These are phyloP conservation scores for Pheosia tremula DNA, from an alignment of 2,888 invertebrate genomes.

Conservation along the genomic window DNA sequence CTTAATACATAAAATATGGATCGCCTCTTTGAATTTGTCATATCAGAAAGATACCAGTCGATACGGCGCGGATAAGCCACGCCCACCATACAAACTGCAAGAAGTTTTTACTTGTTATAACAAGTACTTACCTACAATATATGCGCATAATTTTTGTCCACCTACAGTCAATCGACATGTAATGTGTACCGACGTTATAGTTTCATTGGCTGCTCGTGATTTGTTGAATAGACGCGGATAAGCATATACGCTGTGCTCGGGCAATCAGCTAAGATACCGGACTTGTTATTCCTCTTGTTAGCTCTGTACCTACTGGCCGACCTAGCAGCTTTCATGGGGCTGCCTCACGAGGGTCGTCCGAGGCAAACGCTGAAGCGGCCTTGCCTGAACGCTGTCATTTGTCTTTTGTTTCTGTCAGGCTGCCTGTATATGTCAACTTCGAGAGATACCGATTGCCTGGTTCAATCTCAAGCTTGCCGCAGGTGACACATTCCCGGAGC, in stretches of 20 bases:
- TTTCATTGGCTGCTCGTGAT: background rate
- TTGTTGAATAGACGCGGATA: background rate
- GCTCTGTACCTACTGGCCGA: too few relatives aligned
- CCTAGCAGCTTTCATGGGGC: too few relatives aligned
- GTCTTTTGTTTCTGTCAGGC: too few relatives aligned
- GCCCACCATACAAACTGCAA: slow-evolving; percentile 50
- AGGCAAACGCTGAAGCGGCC: too few relatives aligned
- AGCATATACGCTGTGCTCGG: slow-evolving; percentile 4
- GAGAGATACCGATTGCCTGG: too few relatives aligned
- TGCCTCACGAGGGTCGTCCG: too few relatives aligned
- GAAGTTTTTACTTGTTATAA: slow-evolving; percentile 47
- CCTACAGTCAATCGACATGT: slow-evolving; percentile 18
- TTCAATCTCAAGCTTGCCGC: too few relatives aligned
- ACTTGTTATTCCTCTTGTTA: background rate
- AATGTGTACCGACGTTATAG: background rate
- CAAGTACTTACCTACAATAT: slow-evolving; percentile 45
- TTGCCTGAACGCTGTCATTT: too few relatives aligned
- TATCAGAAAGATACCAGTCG: slow-evolving; percentile 65
- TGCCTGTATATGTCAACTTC: too few relatives aligned
- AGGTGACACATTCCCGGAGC: too few relatives aligned
- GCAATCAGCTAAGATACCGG: too few relatives aligned
- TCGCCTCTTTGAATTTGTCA: slow-evolving; percentile 75
- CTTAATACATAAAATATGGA: slow-evolving; percentile 79
- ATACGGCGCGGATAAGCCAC: slow-evolving; percentile 55
- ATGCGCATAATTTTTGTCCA: slow-evolving; percentile 61